These are phyloP conservation scores for Diploscapter pachys DNA, from an alignment of 1,140 invertebrate genomes.

Conservation along the genomic window DNA sequence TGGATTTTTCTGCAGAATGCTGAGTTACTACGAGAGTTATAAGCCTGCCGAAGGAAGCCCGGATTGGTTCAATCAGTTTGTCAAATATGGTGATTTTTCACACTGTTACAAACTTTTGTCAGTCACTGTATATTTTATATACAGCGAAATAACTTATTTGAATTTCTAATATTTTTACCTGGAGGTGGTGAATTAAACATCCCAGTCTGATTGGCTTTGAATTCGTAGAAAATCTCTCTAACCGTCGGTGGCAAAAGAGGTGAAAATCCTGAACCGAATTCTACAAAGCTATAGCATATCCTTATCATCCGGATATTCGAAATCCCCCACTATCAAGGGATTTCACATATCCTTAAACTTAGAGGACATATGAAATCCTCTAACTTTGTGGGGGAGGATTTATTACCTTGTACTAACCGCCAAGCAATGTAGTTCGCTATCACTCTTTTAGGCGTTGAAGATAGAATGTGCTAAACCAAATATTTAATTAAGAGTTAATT, in stretches of 20 bases:
- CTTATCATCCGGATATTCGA: too few species aligned
- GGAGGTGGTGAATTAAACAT: constrained; percentile 43
- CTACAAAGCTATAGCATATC: neutral
- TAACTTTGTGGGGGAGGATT: neutral
- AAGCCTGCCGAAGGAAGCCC: too few species aligned
- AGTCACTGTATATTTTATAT: too few species aligned
- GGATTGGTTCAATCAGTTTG: too few species aligned
- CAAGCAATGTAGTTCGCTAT: constrained; percentile 56
- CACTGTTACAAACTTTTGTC: too few species aligned
- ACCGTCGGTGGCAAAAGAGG: constrained; percentile 46
- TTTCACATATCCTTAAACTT: neutral
- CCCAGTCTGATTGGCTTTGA: constrained; percentile 52
- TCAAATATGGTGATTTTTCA: too few species aligned
- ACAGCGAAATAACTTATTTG: too few species aligned
- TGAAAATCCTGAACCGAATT: constrained; percentile 32
- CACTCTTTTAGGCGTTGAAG: constrained; percentile 66
- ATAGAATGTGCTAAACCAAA: constrained; percentile 59
- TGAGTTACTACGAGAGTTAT: too few species aligned
- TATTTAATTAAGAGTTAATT: too few species aligned
- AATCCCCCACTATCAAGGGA: too few species aligned
- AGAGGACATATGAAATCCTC: neutral
- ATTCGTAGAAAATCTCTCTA: constrained; percentile 48
- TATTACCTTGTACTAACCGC: constrained; percentile 46
- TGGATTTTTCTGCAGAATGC: too few species aligned
- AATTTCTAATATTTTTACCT: constrained; percentile 8